Conservation (phyloP, 2,113 vertebrate species). For the Holacanthus passer region DNA sequence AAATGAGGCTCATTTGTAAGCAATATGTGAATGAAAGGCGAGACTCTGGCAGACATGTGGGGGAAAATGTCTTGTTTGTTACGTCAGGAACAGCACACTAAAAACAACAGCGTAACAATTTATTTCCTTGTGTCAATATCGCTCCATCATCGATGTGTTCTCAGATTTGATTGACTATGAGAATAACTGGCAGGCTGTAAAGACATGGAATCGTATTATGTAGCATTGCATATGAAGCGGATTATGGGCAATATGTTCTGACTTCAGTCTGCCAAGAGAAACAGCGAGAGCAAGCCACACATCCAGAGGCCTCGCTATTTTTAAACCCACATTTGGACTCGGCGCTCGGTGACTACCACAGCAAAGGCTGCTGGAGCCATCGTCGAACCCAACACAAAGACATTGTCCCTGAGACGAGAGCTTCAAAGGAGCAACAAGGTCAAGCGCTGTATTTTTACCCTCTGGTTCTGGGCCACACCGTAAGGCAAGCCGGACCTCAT, state of each 20-base stretch:
- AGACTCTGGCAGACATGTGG: conserved; percentile 56
- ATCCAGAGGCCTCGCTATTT: conserved; percentile 76
- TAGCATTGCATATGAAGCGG: conserved; percentile 69
- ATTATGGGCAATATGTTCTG: conserved; percentile 72
- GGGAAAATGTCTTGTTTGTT: conserved; percentile 74
- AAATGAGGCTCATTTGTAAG: conserved; percentile 95
- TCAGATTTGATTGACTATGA: conserved; percentile 61
- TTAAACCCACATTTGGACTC: conserved; percentile 76
- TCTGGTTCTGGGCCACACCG: conserved; percentile 34
- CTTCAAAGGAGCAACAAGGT: conserved; percentile 78
- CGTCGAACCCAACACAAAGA: conserved; percentile 69
- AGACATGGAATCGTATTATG: conserved; percentile 53
- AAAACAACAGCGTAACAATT: conserved; percentile 56
- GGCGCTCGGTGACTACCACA: conserved; percentile 63
- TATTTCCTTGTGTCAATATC: conserved; percentile 58
- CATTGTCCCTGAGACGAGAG: conserved; percentile 60
- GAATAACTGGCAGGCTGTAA: conserved; percentile 53
- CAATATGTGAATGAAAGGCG: conserved; percentile 79
- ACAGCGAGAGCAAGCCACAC: conserved; percentile 71
- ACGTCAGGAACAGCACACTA: conserved; percentile 45
- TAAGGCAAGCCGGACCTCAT: conserved; percentile 32
- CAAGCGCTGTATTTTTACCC: conserved; percentile 70
- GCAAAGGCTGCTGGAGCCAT: conserved; percentile 72
- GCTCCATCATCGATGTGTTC: conserved; percentile 43
- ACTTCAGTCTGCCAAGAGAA: conserved; percentile 75